Percentiles rank a stretch among this genome's conserved stretches.
Conservation (phyloP, 2,888 invertebrate genomes). For the Caradrina kadenii region DNA sequence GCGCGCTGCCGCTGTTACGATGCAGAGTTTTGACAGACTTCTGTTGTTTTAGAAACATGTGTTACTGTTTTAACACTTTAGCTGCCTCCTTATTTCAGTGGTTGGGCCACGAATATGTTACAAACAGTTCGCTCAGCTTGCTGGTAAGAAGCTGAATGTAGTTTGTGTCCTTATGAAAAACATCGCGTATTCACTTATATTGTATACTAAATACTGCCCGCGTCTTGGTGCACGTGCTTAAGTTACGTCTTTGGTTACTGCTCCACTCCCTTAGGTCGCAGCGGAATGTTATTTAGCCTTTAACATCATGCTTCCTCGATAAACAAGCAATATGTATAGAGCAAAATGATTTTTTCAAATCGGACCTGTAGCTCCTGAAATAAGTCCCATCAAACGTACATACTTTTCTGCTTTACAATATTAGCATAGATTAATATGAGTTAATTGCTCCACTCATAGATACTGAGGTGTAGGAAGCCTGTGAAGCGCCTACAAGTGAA, state of each 20-base stretch:
- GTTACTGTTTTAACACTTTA: slow-evolving; percentile 29
- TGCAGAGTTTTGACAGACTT: slow-evolving; percentile 42
- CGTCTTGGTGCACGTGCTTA: no score
- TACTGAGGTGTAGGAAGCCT: slow-evolving; percentile 16
- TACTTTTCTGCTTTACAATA: no score
- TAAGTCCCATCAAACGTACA: no score
- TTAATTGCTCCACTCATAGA: slow-evolving; percentile 30
- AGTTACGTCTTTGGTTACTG: no score
- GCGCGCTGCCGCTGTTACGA: slow-evolving; percentile 37
- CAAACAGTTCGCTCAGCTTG: neutral
- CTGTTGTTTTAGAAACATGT: slow-evolving; percentile 48
- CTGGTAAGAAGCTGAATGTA: no score
- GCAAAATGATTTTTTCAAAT: no score
- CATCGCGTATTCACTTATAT: slow-evolving; percentile 21
- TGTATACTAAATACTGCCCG: neutral
- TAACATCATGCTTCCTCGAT: no score
- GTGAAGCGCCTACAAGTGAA: no score
- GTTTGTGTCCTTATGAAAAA: neutral
- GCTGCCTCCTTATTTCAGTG: neutral
- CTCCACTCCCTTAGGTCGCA: no score
- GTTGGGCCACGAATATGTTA: neutral
- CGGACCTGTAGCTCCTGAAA: no score
- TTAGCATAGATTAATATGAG: slow-evolving; percentile 18
- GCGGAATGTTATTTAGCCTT: no score
- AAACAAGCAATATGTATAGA: no score